These are phyloP conservation scores for Chascanopsetta lugubris DNA, from an alignment of 2,113 vertebrate species.

Conservation along the genomic window DNA sequence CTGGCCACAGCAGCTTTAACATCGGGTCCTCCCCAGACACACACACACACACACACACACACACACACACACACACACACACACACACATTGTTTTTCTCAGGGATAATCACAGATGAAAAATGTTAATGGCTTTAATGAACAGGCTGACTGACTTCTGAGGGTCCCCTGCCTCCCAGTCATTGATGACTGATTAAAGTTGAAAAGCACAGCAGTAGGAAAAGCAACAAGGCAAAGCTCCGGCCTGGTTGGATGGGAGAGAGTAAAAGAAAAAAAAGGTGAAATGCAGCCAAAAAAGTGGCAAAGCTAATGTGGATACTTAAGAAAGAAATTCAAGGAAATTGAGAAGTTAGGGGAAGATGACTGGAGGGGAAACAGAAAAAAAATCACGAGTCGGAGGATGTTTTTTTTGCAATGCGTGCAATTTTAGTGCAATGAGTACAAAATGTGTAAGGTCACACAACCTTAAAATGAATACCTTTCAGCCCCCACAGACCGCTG, in stretches of 20 bases:
- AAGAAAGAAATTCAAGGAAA: constrained; percentile 4
- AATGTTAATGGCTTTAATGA: constrained; percentile 71
- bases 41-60: not conserved
- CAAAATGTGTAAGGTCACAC: not conserved
- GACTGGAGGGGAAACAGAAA: not conserved
- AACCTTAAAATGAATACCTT: not conserved
- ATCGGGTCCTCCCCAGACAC: constrained; percentile 2
- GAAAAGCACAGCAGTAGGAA: constrained; percentile 34
- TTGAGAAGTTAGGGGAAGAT: constrained; percentile 1
- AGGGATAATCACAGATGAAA: constrained; percentile 58
- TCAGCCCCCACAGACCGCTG: not conserved
- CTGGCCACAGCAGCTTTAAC: not conserved
- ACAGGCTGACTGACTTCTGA: constrained; percentile 50
- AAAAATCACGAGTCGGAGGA: not conserved
- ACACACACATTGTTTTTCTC: constrained; percentile 34
- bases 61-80: constrained; percentile 5
- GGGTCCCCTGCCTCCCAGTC: constrained; percentile 31
- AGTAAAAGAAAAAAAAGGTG: not conserved
- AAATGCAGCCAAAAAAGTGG: constrained; percentile 24
- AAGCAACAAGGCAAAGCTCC: constrained; percentile 25
- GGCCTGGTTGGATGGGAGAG: constrained; percentile 1
- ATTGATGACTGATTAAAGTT: constrained; percentile 46
- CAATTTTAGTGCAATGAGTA: constrained; percentile 1
- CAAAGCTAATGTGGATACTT: constrained; percentile 38
- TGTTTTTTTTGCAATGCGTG: not conserved